Evolutionary conservation across 2,797 vertebrate species (phyloP).

Genomic region (Diglossa cyanea): DNA sequence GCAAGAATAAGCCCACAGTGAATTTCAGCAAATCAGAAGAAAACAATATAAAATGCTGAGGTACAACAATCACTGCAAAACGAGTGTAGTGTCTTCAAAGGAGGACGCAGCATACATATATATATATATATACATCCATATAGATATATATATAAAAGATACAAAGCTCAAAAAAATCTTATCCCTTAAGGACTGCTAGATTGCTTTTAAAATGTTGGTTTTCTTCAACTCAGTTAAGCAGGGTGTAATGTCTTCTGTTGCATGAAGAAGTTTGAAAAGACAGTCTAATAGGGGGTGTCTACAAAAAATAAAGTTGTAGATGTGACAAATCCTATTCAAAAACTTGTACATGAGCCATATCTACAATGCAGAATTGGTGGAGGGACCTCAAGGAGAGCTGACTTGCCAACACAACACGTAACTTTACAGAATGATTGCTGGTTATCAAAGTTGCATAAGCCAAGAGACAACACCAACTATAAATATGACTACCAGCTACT

Average conservation of each 20-base stretch:
- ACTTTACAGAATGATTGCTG: not conserved
- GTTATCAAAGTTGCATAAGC: slow-evolving; percentile 54
- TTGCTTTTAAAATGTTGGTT: not conserved
- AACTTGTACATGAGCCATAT: not conserved
- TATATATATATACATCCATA: no score
- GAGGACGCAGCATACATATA: not conserved
- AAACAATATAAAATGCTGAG: not conserved
- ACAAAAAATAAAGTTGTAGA: not conserved
- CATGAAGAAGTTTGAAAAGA: not conserved
- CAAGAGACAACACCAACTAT: slow-evolving; percentile 58
- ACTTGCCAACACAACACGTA: not conserved
- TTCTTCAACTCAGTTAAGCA: not conserved
- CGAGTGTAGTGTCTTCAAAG: not conserved
- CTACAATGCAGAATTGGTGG: not conserved
- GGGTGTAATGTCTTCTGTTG: rapidly evolving
- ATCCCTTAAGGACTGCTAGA: not conserved
- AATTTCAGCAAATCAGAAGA: not conserved
- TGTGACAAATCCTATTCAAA: not conserved
- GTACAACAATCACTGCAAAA: not conserved
- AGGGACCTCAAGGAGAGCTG: not conserved
- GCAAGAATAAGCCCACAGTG: not conserved
- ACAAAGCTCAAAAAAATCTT: not conserved
- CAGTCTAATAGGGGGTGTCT: not conserved
- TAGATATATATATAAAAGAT: not conserved
- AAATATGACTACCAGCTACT: slow-evolving; percentile 62